These are phyloP conservation scores for Kryptolebias marmoratus DNA, from an alignment of 2,113 vertebrate genomes.

Conservation along the genomic window DNA sequence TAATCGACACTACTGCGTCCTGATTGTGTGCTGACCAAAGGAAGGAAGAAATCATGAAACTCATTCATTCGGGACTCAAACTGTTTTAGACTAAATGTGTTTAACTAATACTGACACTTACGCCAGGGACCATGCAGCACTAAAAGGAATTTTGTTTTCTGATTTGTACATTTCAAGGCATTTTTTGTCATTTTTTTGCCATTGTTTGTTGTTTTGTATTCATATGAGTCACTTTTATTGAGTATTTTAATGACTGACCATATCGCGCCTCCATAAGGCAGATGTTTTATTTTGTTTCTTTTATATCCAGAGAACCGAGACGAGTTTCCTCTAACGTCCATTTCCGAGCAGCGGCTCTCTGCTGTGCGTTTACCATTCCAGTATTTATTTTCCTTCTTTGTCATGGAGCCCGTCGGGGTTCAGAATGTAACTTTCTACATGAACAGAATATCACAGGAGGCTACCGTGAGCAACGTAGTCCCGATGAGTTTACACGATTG, in stretches of 20 bases:
- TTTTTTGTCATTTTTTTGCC: constrained; percentile 48
- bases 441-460: constrained; percentile 88
- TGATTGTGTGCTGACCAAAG: constrained; percentile 66
- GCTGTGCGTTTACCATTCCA: constrained; percentile 89
- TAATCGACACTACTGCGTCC: constrained; percentile 29
- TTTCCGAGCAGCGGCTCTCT: constrained; percentile 72
- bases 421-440: constrained; percentile 99
- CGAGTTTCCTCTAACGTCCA: constrained; percentile 37
- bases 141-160: constrained; percentile 54
- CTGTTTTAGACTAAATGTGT: constrained; percentile 38
- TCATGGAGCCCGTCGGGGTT: constrained; percentile 89
- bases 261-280: constrained; percentile 71
- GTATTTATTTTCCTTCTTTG: constrained; percentile 89
- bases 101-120: constrained; percentile 2
- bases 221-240: constrained; percentile 79
- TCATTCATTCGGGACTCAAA: constrained; percentile 3
- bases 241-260: constrained; percentile 82
- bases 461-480: constrained; percentile 77
- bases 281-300: constrained; percentile 77
- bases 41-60: constrained; percentile 48
- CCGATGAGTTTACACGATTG: constrained; percentile 67
- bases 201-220: constrained; percentile 76
- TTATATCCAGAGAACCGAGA: constrained; percentile 70
- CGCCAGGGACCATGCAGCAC: constrained; percentile 45
- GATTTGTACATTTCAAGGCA: constrained; percentile 67